Base-by-base conservation (phyloP, 2,797 vertebrate species). In the Xenentodon cancila region DNA sequence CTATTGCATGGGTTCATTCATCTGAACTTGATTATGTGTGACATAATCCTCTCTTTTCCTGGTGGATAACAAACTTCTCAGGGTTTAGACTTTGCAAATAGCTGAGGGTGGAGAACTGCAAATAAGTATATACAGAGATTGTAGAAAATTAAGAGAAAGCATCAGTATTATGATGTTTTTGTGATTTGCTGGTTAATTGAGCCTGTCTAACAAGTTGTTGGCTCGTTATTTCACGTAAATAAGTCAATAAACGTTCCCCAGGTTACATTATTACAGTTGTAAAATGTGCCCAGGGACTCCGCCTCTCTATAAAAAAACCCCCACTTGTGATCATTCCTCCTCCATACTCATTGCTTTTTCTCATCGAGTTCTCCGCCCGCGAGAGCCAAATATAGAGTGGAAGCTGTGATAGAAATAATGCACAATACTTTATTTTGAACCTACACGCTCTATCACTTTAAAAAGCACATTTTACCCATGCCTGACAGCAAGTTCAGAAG, bases 221-320 rank as follows among this genome's bases (percentile, higher is more conserved):
- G 62, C 78, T 86, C 84, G 75, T 89, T 88, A 81, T 82, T 82
- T 81, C 75, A 83, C 68, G 88, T 84, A 91, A 91, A 90, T 84
- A 90, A 88, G 73, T 75, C 73, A 85, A 83, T 90, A 89, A 87
- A 88, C 74, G 84, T 78, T 91, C 82, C 77, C 75, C 74, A 80
- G 77, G 86, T 88, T 84, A 75, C 78, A 84, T 88, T 89, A 90
- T 84, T 84, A 78, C 65, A 76, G 79, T 80, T 84, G 82, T 86
- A 90, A 90, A 89, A 84, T 71, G 76, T 64, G 64, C 82, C 67
- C 48, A 79, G 78, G 79, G 83, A 90, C 85, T 83, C 79, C 62
- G 76, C 69, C 74, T 21, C 45, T 60, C 67, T 53, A 64, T 81
- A 34, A 32, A 40, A 74, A 40, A 30, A 6, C 4, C 30, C 30